Evolutionary conservation across 1,140 invertebrate genomes (phyloP), one percentile per base, ranked within the genome.

Genomic region (Holotrichia oblita): DNA sequence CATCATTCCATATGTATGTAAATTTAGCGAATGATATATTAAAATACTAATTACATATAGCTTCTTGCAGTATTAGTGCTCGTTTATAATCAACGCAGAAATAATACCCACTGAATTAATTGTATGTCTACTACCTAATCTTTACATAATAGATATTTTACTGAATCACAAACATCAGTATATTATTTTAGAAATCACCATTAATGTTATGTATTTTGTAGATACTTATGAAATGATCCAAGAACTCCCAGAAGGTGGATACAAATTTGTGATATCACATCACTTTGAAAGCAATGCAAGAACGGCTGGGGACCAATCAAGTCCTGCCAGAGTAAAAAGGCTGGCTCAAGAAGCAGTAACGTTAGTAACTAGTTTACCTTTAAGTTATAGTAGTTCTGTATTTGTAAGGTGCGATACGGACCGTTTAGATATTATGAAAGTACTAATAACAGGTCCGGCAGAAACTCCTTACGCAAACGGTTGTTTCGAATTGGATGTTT

Each of bases 401-500:
- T 99, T 99, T 91, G 97, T 99, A 74, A 91, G 97, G 80, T 98
- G 96, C 88, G 97, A 98, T 89, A 93, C 95, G 76, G 97, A 98
- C 86, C 90, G 97, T 81, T 89, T 98, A 69, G 97, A 98, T 87
- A 92, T 98, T 78, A 99, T 98, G 97, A 99, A 97, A 91, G 95
- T 98, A 48, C 87, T 98, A 78, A 98, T 99, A 85, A 98, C 96
- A 55, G 95, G 95, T 0, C 95, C 95, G 14, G 93, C 94, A 61
- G 95, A 96, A 82, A 97, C 95, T 55, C 95, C 95, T 7, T 97
- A 97, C 86, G 94, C 94, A 40, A 96, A 96, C 88, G 95, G 95
- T 2, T 96, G 95, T 84, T 97, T 96, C 86, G 92, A 96, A 84
- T 94, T 97, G 83, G 95, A 97, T 88, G 94, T 97, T n/a, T 96